These are phyloP conservation scores for Cordilura impudica DNA, from an alignment of 2,888 invertebrate species.

Conservation along the genomic window DNA sequence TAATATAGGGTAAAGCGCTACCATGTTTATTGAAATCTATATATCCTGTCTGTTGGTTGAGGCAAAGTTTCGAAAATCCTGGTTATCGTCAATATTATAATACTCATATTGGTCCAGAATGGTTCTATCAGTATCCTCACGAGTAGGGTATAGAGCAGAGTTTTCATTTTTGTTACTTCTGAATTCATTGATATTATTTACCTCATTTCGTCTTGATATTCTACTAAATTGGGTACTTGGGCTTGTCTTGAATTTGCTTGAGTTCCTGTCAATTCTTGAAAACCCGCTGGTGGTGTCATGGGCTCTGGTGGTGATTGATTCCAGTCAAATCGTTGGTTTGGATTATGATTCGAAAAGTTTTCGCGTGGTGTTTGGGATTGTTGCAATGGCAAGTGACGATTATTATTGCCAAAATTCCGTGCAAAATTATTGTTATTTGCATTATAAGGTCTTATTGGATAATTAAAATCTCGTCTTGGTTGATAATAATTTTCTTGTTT, in stretches of 20 bases:
- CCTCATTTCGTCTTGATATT: not conserved
- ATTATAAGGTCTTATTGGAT: too few relatives aligned
- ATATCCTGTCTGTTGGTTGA: not conserved
- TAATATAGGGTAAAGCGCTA: too few relatives aligned
- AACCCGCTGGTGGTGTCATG: slow-evolving; percentile 13
- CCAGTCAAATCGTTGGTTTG: not conserved
- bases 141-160: not conserved
- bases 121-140: not conserved
- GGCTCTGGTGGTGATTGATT: slow-evolving; percentile 15
- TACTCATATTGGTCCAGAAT: not conserved
- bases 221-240: too few relatives aligned
- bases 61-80: not conserved
- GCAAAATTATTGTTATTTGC: too few relatives aligned
- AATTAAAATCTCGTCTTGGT: slow-evolving; percentile 5
- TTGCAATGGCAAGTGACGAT: not conserved
- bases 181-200: slow-evolving; percentile 15
- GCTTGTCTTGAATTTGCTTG: slow-evolving; percentile 3
- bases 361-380: not conserved
- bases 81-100: too few relatives aligned
- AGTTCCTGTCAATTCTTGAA: slow-evolving; percentile 5
- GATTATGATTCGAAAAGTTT: not conserved
- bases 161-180: not conserved
- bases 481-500: slow-evolving; percentile 9
- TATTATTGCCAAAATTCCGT: too few relatives aligned
- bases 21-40: too few relatives aligned